A percentile compares a stretch with the other conserved stretches of the same genome.
Conservation (phyloP, 2,113 vertebrate genomes). For the Tonatia bakeri region DNA sequence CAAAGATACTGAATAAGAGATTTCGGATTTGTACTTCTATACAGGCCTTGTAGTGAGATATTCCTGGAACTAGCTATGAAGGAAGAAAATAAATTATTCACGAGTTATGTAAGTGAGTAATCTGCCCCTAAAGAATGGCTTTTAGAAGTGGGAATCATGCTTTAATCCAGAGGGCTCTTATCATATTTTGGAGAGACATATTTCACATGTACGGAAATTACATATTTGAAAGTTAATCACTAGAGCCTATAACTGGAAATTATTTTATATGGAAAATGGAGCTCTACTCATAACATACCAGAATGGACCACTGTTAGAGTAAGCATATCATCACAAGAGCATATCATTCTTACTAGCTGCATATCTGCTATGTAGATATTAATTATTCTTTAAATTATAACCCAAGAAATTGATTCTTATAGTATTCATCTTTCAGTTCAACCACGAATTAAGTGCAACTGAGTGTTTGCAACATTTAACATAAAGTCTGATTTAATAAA, state of each 20-base stretch:
- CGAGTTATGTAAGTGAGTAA: not conserved
- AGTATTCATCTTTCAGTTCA: not conserved
- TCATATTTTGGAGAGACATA: not conserved
- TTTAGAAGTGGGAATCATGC: not conserved
- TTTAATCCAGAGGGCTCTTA: not conserved
- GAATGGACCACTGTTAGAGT: not conserved
- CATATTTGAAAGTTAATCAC: not conserved
- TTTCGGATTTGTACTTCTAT: not conserved
- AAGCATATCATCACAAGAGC: not conserved
- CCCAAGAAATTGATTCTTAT: not conserved
- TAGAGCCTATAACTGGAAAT: not conserved
- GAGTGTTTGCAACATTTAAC: not conserved
- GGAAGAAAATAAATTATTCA: not conserved
- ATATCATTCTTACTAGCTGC: not conserved
- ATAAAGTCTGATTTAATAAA: not conserved
- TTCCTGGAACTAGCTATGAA: not conserved
- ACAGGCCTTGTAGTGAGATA: not conserved
- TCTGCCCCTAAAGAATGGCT: not conserved
- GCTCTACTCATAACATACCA: not conserved
- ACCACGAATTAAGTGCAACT: not conserved
- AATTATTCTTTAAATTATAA: slow-evolving; percentile 9
- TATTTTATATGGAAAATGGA: not conserved
- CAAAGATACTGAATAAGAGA: not conserved
- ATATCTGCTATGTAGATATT: not conserved
- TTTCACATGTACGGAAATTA: not conserved